Evolutionary conservation across 1,140 invertebrate genomes (phyloP).

Genomic region (Conus betulinus): DNA sequence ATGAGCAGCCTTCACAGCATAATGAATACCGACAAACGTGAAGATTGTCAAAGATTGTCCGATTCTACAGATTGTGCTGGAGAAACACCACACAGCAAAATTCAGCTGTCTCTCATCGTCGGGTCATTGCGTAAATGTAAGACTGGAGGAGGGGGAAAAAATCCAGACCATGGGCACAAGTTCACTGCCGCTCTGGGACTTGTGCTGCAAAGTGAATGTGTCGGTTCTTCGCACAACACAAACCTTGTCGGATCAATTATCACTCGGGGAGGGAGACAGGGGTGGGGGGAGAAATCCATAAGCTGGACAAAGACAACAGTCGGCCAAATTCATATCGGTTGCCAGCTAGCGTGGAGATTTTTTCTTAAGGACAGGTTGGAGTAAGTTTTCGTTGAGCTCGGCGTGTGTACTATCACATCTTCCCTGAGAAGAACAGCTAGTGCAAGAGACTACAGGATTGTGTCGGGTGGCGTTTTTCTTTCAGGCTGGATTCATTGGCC

Average conservation of each 20-base stretch:
- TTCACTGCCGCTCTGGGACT: neutral
- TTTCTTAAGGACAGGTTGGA: neutral
- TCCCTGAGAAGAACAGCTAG: conserved; percentile 35
- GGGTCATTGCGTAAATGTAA: neutral
- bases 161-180: neutral
- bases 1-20: too few species aligned
- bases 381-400: conserved; percentile 31
- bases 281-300: neutral
- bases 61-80: neutral
- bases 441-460: conserved; percentile 19
- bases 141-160: neutral
- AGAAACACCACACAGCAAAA: neutral
- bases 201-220: neutral
- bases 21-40: neutral
- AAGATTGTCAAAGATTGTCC: conserved; percentile 6
- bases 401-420: conserved; percentile 16
- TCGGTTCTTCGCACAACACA: neutral
- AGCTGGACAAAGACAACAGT: neutral
- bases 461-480: neutral
- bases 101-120: neutral
- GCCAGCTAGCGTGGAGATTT: neutral
- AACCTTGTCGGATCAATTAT: neutral
- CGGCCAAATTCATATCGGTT: neutral
- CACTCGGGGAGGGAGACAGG: conserved; percentile 6
- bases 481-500: neutral